phyloP scores from a whole-genome alignment of 2,888 invertebrate species.

The Cephus pulcher region DNA sequence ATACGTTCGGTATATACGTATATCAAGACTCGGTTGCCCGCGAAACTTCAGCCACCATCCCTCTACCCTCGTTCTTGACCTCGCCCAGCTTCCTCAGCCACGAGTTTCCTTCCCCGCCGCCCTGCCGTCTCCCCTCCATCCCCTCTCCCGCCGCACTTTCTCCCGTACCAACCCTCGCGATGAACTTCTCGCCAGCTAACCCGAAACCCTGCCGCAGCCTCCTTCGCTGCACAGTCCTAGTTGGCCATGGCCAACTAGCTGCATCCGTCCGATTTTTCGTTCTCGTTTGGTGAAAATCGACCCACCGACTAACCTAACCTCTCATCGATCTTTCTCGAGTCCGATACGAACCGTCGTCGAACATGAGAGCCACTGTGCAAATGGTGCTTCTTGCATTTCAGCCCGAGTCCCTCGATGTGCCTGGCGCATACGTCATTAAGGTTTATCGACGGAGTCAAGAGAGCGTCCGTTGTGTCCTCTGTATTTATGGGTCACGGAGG shows the following conservation, averaged over 20 bases:
- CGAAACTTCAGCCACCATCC: not conserved
- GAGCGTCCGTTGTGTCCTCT: not conserved
- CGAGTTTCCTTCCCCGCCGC: not conserved
- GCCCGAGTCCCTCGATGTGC: not conserved
- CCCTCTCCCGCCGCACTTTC: not conserved
- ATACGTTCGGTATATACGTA: not conserved
- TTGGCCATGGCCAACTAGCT: not conserved
- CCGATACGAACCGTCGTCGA: not conserved
- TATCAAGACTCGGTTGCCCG: not conserved
- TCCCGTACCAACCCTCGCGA: not conserved
- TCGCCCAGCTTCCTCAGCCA: not conserved
- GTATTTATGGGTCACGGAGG: not conserved
- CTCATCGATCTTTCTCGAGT: not conserved
- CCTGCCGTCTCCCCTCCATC: not conserved
- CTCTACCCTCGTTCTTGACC: not conserved
- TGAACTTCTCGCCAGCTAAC: not conserved
- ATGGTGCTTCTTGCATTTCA: not conserved
- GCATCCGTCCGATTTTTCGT: not conserved
- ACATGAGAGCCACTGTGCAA: not conserved
- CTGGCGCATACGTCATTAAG: not conserved
- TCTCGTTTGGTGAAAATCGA: not conserved
- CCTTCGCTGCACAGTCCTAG: not conserved
- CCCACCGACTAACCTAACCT: not conserved
- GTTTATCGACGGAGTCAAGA: not conserved
- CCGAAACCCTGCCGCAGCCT: not conserved